Percentiles rank a stretch among this genome's conserved stretches.
These are phyloP conservation scores for Pempheris klunzingeri DNA, from an alignment of 2,797 vertebrate species.

Conservation along the genomic window DNA sequence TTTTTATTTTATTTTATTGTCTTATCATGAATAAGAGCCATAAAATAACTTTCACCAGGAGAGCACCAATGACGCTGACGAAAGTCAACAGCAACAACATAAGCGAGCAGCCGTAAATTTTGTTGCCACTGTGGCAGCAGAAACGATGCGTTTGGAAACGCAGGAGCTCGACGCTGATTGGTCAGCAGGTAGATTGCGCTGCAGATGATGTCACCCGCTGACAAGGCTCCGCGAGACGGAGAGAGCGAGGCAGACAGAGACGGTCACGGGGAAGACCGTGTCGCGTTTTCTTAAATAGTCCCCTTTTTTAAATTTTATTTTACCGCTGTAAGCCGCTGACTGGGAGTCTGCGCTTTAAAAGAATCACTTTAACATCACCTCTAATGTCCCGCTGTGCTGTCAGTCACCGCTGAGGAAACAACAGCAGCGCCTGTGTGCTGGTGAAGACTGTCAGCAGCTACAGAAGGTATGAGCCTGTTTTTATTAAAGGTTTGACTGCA, in stretches of 20 bases:
- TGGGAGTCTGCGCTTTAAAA: not conserved
- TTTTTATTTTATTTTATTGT: no score
- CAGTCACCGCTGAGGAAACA: conserved; percentile 25
- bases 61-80: not conserved
- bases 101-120: no score
- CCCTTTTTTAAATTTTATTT: not conserved
- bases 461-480: conserved; percentile 64
- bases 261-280: not conserved
- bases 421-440: conserved; percentile 1
- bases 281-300: conserved; percentile 5
- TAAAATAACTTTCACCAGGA: not conserved
- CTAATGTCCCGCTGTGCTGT: conserved; percentile 25
- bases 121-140: conserved; percentile 66
- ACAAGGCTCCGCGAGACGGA: not conserved
- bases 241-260: conserved; percentile 2
- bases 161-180: conserved; percentile 68
- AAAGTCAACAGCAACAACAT: no score
- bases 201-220: conserved; percentile 64
- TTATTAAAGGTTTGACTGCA: conserved; percentile 3
- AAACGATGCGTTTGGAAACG: conserved; percentile 39
- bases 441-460: conserved; percentile 31
- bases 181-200: conserved; percentile 36
- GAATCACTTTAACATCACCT: not conserved
- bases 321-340: conserved; percentile 2
- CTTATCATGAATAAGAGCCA: not conserved